Conservation (phyloP, 2,113 vertebrate species). For the Saguinus imperator region DNA sequence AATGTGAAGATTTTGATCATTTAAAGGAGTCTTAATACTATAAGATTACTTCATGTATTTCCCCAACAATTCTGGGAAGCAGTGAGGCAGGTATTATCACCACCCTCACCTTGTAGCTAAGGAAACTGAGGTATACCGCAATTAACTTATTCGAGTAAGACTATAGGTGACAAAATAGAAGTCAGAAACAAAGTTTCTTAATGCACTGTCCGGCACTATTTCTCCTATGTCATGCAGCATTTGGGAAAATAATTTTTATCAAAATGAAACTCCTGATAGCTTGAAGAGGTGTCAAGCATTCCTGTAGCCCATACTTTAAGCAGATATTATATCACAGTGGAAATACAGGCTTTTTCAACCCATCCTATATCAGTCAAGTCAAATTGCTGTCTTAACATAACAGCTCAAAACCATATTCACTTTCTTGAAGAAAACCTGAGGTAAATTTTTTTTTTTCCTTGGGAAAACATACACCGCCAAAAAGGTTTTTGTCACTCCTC, state of each 20-base stretch:
- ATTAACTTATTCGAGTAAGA: background rate
- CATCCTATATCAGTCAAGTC: background rate
- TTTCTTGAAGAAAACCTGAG: background rate
- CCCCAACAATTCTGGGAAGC: background rate
- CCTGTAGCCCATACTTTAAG: background rate
- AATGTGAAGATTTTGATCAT: background rate
- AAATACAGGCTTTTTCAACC: background rate
- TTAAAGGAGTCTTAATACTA: background rate
- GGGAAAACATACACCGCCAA: background rate
- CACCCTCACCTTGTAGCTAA: background rate
- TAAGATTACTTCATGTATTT: background rate
- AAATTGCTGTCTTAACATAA: background rate
- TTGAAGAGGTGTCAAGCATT: background rate
- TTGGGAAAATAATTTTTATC: background rate
- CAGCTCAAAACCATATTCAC: background rate
- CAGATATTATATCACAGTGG: background rate
- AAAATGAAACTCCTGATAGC: background rate
- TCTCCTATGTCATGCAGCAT: background rate
- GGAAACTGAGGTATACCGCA: background rate
- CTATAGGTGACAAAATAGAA: background rate
- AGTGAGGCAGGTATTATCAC: background rate
- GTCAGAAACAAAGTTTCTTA: background rate
- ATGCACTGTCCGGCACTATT: background rate
- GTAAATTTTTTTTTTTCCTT: background rate
- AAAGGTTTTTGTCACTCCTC: background rate